These are phyloP conservation scores for Cherax quadricarinatus DNA, from an alignment of 1,140 invertebrate genomes.

Conservation along the genomic window DNA sequence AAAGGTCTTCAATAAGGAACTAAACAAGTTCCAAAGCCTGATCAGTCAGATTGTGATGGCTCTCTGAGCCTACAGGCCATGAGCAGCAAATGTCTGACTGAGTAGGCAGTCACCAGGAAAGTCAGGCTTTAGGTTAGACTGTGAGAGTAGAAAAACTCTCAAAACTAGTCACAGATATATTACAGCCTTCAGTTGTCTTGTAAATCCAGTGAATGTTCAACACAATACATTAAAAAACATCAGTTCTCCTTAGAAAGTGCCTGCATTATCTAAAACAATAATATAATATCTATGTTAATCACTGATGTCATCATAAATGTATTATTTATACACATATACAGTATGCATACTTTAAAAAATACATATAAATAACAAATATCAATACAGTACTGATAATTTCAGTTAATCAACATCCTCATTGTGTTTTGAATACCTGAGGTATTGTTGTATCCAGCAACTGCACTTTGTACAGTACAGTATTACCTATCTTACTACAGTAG, in stretches of 20 bases:
- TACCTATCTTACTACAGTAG: not conserved
- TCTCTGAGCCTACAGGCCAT: no score
- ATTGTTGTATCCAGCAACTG: conserved; percentile 3
- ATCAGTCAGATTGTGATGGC: no score
- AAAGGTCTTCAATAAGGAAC: not conserved
- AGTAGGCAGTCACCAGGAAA: no score
- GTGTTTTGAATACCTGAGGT: conserved; percentile 7
- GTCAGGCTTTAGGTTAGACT: no score
- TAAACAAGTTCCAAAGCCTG: no score
- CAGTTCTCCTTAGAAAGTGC: not conserved
- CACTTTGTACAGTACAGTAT: not conserved
- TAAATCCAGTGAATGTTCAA: not conserved
- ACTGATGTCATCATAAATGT: not conserved
- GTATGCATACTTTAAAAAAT: not conserved
- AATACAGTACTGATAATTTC: not conserved
- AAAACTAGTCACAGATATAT: no score
- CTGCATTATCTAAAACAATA: not conserved
- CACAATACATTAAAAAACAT: not conserved
- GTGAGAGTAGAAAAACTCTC: no score
- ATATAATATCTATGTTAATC: not conserved
- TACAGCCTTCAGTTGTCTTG: no score
- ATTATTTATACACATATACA: not conserved
- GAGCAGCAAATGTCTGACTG: no score
- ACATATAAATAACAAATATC: not conserved
- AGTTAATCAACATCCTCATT: not conserved